Evolutionary conservation across 1,140 invertebrate genomes (phyloP).

Genomic region (Euura saliciscinereae): DNA sequence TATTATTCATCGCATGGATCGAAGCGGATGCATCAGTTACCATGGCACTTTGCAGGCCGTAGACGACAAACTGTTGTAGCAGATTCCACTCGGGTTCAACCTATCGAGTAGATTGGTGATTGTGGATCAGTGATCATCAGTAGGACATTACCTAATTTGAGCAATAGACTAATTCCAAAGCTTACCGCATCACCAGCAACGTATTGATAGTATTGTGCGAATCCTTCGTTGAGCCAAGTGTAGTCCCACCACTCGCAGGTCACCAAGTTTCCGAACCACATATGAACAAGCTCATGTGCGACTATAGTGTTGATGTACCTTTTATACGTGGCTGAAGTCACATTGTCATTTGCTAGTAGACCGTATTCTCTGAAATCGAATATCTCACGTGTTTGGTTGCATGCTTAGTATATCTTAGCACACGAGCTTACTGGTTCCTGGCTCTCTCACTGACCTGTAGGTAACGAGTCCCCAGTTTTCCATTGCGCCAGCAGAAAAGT

Average conservation of each 20-base stretch:
- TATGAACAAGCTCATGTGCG: slow-evolving; percentile 72
- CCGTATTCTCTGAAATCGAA: slow-evolving; percentile 62
- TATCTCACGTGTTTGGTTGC: too few relatives aligned
- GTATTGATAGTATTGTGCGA: slow-evolving; percentile 68
- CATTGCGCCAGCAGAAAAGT: slow-evolving; percentile 59
- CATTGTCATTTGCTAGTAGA: slow-evolving; percentile 64
- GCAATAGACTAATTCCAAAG: neutral
- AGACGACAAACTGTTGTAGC: slow-evolving; percentile 51
- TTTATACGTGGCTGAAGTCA: slow-evolving; percentile 53
- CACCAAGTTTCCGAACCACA: slow-evolving; percentile 74
- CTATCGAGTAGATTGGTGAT: slow-evolving; percentile 17
- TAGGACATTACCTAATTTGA: too few relatives aligned
- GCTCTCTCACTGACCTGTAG: slow-evolving; percentile 68
- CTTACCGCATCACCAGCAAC: slow-evolving; percentile 28
- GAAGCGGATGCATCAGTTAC: slow-evolving; percentile 30
- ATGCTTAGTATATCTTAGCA: too few relatives aligned
- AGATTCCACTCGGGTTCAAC: slow-evolving; percentile 43
- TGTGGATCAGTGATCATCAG: too few relatives aligned
- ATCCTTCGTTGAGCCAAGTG: slow-evolving; percentile 74
- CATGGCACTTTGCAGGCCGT: slow-evolving; percentile 55
- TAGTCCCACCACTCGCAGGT: slow-evolving; percentile 73
- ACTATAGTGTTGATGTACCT: slow-evolving; percentile 61
- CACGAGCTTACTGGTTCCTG: too few relatives aligned
- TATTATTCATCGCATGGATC: slow-evolving; percentile 44
- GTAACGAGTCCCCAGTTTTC: slow-evolving; percentile 66